Conservation (phyloP, 23 tunicate species). For the Oikopleura dioica region DNA sequence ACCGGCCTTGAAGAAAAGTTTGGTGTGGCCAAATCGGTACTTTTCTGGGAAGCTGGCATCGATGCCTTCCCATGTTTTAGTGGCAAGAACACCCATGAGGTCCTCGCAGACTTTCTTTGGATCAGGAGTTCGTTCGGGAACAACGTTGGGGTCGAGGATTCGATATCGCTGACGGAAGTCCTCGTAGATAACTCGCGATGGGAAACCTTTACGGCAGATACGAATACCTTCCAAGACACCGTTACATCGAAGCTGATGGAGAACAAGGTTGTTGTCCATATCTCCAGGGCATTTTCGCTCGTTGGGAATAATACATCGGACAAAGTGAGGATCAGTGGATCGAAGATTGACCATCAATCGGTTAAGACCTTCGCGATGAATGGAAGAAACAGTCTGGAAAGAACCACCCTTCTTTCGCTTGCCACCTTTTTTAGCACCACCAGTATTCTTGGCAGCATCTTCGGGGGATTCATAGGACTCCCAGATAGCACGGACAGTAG, state of each 20-base stretch:
- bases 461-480: conserved; percentile 27
- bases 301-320: conserved; percentile 88
- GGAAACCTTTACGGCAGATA: conserved; percentile 93
- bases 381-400: conserved; percentile 90
- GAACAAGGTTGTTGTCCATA: conserved; percentile 64
- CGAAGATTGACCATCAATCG: conserved; percentile 79
- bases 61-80: too few species aligned
- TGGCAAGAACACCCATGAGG: conserved; percentile 42
- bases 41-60: conserved; percentile 46
- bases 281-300: conserved; percentile 66
- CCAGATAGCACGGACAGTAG: conserved; percentile 45
- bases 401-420: conserved; percentile 74
- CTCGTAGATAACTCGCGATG: conserved; percentile 63
- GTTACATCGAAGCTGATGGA: conserved; percentile 86
- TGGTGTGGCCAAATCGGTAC: conserved; percentile 76
- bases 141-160: conserved; percentile 48
- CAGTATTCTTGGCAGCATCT: conserved; percentile 29
- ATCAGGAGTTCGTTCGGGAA: conserved; percentile 75
- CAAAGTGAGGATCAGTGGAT: conserved; percentile 87
- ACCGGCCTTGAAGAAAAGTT: conserved; percentile 98
- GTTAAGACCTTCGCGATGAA: conserved; percentile 60
- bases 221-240: too few species aligned
- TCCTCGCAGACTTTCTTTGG: conserved; percentile 83
- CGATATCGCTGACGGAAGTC: conserved; percentile 92
- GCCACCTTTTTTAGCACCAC: conserved; percentile 34